A percentile compares a stretch with the other conserved stretches of the same genome.
Evolutionary conservation across 2,888 invertebrate species (phyloP).

Genomic region (Papilio gigon): DNA sequence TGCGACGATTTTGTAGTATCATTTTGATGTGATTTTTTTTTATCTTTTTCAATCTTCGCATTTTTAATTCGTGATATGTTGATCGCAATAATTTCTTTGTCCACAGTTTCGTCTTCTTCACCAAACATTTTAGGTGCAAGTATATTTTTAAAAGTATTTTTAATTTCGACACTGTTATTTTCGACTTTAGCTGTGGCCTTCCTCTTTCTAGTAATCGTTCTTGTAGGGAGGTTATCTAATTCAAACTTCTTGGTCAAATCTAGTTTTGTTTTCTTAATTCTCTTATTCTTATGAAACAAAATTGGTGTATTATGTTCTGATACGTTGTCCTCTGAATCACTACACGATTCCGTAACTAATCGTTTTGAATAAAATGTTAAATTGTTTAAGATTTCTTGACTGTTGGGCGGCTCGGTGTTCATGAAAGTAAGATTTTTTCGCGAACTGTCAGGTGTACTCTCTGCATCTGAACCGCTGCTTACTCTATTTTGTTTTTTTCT

Average conservation of each 20-base stretch:
- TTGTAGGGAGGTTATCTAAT: conserved; percentile 59
- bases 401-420: conserved; percentile 66
- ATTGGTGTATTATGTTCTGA: conserved; percentile 61
- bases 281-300: conserved; percentile 49
- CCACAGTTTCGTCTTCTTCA: conserved; percentile 62
- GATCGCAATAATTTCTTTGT: conserved; percentile 64
- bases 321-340: conserved; percentile 65
- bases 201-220: conserved; percentile 65
- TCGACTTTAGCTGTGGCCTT: conserved; percentile 65
- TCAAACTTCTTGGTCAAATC: conserved; percentile 65
- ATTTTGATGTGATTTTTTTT: conserved; percentile 46
- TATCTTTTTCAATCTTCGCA: conserved; percentile 50
- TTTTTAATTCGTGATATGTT: conserved; percentile 64
- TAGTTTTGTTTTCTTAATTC: conserved; percentile 51
- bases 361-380: conserved; percentile 50
- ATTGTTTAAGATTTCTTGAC: conserved; percentile 70
- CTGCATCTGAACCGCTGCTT: conserved; percentile 60
- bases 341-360: conserved; percentile 57
- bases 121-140: conserved; percentile 57
- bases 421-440: conserved; percentile 63
- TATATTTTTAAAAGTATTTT: conserved; percentile 52
- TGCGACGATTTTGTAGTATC: conserved; percentile 45
- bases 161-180: conserved; percentile 47
- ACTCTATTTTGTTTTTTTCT: conserved; percentile 35
- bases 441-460: conserved; percentile 54